Conservation (phyloP, 2,888 invertebrate genomes). For the Hyposoter dolosus region DNA sequence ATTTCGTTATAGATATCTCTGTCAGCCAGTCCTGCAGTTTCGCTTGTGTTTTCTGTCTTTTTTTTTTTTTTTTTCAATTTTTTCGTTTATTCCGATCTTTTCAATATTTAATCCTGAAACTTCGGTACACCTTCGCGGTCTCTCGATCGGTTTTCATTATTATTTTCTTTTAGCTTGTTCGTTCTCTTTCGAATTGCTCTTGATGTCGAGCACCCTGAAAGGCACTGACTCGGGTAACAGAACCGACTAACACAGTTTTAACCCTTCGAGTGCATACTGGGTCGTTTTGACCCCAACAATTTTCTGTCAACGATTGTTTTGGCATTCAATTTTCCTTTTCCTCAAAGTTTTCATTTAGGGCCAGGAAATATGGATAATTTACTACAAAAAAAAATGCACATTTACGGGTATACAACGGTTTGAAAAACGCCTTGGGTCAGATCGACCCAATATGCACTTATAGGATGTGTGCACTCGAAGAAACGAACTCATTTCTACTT, state of each 20-base stretch:
- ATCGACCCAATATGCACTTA: too few relatives aligned
- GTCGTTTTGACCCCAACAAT: too few relatives aligned
- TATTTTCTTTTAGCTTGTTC: constrained; percentile 25
- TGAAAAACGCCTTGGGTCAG: too few relatives aligned
- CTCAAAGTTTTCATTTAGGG: too few relatives aligned
- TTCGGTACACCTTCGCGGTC: constrained; percentile 47
- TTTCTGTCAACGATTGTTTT: too few relatives aligned
- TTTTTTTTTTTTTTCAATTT: too few relatives aligned
- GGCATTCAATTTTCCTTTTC: too few relatives aligned
- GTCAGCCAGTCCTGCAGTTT: constrained; percentile 57
- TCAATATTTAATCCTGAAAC: constrained; percentile 42
- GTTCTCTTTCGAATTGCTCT: constrained; percentile 52
- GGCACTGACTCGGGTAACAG: constrained; percentile 44
- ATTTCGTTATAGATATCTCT: constrained; percentile 56
- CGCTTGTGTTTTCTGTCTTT: constrained; percentile 32
- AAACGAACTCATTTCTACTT: constrained; percentile 2
- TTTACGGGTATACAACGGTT: too few relatives aligned
- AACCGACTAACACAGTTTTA: constrained; percentile 68
- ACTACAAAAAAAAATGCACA: too few relatives aligned
- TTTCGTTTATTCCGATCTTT: constrained; percentile 2
- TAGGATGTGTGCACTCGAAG: too few relatives aligned
- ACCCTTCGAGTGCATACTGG: too few relatives aligned
- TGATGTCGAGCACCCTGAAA: constrained; percentile 43
- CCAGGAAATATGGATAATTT: too few relatives aligned
- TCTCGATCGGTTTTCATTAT: constrained; percentile 35